Evolutionary conservation across 2,888 invertebrate species (phyloP).

Genomic region (Metopia argyrocephala): DNA sequence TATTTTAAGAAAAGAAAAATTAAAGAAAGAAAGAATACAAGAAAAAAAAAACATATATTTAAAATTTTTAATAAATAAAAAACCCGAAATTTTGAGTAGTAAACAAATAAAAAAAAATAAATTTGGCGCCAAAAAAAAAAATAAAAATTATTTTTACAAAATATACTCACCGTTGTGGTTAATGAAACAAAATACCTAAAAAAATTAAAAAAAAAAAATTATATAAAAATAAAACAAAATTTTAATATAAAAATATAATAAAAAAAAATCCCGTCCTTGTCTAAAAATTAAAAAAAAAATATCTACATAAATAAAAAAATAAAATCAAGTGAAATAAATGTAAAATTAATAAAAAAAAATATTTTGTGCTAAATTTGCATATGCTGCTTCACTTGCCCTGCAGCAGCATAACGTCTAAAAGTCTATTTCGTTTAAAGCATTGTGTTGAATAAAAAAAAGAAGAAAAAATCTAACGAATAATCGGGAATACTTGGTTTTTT

Average conservation of each 20-base stretch:
- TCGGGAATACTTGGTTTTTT: too few relatives aligned
- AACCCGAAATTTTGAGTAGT: neutral
- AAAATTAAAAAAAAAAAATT: slow-evolving; percentile 19
- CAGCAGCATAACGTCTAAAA: too few relatives aligned
- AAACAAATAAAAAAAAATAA: too few relatives aligned
- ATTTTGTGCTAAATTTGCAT: slow-evolving; percentile 1
- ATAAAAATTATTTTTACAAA: neutral
- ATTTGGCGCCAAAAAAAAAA: slow-evolving; percentile 38
- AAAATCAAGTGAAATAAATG: neutral
- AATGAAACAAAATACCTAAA: neutral
- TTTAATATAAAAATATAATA: neutral
- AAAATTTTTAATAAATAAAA: neutral
- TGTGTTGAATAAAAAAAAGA: neutral
- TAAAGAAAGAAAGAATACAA: neutral
- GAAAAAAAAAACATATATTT: neutral
- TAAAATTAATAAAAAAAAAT: neutral
- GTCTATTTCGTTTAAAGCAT: neutral
- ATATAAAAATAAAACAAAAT: neutral
- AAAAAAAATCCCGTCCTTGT: neutral
- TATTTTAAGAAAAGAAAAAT: neutral
- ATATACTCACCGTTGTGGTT: neutral
- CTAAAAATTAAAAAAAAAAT: slow-evolving; percentile 9
- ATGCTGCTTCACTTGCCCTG: neutral
- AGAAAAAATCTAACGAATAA: too few relatives aligned
- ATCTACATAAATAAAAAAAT: slow-evolving; percentile 4